Evolutionary conservation across 2,113 vertebrate genomes (phyloP).

Genomic region (Alexandromys fortis): DNA sequence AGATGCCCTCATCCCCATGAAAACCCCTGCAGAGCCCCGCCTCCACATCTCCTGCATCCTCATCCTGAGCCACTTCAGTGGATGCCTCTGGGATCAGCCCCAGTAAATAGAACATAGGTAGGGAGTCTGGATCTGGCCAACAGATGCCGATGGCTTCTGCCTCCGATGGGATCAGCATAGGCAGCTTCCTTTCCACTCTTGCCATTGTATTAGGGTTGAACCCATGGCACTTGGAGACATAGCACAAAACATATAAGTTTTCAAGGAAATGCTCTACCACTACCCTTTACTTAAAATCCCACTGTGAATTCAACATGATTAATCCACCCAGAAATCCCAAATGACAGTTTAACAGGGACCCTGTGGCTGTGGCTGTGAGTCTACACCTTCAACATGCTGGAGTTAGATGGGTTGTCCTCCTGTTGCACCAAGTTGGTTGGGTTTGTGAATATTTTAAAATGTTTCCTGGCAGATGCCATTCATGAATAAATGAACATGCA

Average conservation of each 20-base stretch:
- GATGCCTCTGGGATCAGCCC: conserved; percentile 36
- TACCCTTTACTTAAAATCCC: neutral
- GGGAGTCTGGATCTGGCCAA: conserved; percentile 47
- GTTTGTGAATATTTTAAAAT: neutral
- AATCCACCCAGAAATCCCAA: neutral
- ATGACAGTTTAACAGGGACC: neutral
- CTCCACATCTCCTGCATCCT: conserved; percentile 19
- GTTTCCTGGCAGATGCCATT: neutral
- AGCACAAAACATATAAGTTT: neutral
- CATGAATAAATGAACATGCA: neutral
- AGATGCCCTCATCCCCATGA: neutral
- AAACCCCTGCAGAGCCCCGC: neutral
- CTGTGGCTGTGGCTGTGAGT: neutral
- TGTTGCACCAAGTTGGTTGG: neutral
- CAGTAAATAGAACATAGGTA: conserved; percentile 27
- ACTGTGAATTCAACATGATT: neutral
- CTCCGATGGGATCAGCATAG: neutral
- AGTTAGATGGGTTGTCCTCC: neutral
- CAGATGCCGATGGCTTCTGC: conserved; percentile 29
- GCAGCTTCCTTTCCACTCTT: neutral
- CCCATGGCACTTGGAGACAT: neutral
- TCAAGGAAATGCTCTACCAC: neutral
- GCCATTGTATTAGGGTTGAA: neutral
- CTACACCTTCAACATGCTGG: neutral
- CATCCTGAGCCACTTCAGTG: neutral